These are phyloP conservation scores for Eueides isabella DNA, from an alignment of 1,140 invertebrate genomes.

Conservation along the genomic window DNA sequence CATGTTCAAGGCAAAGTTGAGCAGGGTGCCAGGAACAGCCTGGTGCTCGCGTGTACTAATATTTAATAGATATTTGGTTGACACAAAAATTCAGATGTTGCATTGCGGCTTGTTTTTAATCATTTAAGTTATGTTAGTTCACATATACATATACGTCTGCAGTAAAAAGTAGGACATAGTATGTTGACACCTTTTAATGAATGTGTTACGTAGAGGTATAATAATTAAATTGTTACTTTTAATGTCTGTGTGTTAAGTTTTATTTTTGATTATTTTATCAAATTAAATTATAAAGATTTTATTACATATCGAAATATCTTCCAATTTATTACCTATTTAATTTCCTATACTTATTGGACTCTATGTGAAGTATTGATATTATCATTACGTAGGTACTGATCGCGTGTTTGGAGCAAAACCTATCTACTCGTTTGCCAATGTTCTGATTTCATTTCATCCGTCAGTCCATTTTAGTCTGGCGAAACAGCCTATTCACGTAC, in stretches of 20 bases:
- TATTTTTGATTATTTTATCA: not conserved
- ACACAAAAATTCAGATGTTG: slow-evolving; percentile 35
- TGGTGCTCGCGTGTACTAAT: slow-evolving; percentile 62
- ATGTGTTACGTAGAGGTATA: not conserved
- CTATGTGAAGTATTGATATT: slow-evolving; percentile 57
- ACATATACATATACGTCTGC: not conserved
- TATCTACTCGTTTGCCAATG: slow-evolving; percentile 54
- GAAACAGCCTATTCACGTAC: slow-evolving; percentile 55
- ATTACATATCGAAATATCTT: not conserved
- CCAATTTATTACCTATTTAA: not conserved
- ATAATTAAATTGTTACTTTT: not conserved
- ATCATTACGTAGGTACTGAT: slow-evolving; percentile 53
- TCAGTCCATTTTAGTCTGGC: slow-evolving; percentile 64
- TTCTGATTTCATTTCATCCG: slow-evolving; percentile 57
- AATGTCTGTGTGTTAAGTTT: not conserved
- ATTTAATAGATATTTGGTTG: slow-evolving; percentile 37
- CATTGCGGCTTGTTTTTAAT: slow-evolving; percentile 24
- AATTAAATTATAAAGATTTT: not conserved
- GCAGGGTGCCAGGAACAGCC: slow-evolving; percentile 62
- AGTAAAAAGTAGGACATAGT: not conserved
- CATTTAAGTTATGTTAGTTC: not conserved
- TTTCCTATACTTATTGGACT: not conserved
- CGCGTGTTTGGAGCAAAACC: slow-evolving; percentile 70
- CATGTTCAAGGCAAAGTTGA: slow-evolving; percentile 61
- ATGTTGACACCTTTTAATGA: slow-evolving; percentile 2